Percentiles rank a stretch among this genome's conserved stretches.
Conservation (phyloP, 1,140 invertebrate species). For the Ooceraea biroi region DNA sequence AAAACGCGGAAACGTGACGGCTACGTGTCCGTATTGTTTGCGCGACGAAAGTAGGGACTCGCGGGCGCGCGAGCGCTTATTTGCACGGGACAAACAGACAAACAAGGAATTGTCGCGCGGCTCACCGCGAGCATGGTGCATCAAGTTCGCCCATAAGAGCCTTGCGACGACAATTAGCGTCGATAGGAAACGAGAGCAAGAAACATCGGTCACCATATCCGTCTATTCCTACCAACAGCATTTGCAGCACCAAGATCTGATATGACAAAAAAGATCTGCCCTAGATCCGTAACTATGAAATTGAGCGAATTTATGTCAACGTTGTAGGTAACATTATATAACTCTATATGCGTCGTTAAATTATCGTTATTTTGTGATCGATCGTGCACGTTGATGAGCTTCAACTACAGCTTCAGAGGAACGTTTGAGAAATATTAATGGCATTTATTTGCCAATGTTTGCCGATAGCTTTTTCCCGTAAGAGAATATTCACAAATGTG, state of each 20-base stretch:
- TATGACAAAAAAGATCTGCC: no score
- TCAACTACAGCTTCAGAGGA: constrained; percentile 51
- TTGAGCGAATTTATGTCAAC: no score
- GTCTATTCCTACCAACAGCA: no score
- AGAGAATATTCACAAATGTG: constrained; percentile 50
- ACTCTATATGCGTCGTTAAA: no score
- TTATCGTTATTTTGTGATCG: constrained; percentile 20
- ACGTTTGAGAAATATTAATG: constrained; percentile 53
- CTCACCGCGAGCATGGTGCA: constrained; percentile 70
- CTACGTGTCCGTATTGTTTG: constrained; percentile 79
- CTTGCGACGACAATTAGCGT: constrained; percentile 64
- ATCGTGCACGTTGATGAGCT: constrained; percentile 14
- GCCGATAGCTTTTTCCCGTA: constrained; percentile 32
- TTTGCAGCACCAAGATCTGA: no score
- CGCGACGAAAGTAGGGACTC: constrained; percentile 80
- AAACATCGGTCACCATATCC: constrained; percentile 44
- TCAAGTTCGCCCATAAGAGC: constrained; percentile 71
- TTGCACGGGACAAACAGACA: constrained; percentile 80
- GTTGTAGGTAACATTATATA: no score
- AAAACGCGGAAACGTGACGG: constrained; percentile 69
- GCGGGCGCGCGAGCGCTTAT: constrained; percentile 67
- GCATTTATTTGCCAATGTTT: constrained; percentile 43
- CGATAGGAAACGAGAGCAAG: constrained; percentile 67
- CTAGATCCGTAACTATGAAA: no score
- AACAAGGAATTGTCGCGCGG: constrained; percentile 78